phyloP scores from a whole-genome alignment of 2,888 invertebrate genomes.

The Lomographa bimaculata region DNA sequence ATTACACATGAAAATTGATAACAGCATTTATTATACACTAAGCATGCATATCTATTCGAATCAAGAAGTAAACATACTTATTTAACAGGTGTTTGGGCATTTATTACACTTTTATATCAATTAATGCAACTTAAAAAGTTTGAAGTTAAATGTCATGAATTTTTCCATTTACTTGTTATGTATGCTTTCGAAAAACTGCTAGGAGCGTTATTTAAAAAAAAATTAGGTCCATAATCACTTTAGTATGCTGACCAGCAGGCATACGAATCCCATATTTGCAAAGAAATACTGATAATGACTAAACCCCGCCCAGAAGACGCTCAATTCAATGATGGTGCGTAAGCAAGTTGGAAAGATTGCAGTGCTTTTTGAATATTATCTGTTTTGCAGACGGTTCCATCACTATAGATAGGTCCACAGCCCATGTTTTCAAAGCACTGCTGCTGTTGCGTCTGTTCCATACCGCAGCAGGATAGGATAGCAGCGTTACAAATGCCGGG shows the following conservation, averaged over 20 bases:
- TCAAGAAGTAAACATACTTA: no score
- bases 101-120: no score
- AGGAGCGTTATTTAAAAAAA: no score
- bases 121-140: no score
- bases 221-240: no score
- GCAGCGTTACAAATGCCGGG: conserved; percentile 57
- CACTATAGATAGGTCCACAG: conserved; percentile 43
- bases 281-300: conserved; percentile 49
- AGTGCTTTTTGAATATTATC: conserved; percentile 47
- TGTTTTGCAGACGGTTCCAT: conserved; percentile 45
- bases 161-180: no score
- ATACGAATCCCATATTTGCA: conserved; percentile 13
- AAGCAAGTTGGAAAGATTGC: conserved; percentile 49
- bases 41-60: no score
- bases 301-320: conserved; percentile 13
- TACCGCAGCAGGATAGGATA: conserved; percentile 58
- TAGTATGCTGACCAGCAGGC: conserved; percentile 14
- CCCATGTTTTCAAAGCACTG: conserved; percentile 54
- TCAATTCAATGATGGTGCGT: conserved; percentile 49
- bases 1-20: conserved; percentile 33
- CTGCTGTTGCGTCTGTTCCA: conserved; percentile 32
- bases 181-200: no score
- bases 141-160: no score
- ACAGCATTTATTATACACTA: no score
- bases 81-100: no score